phyloP scores from a whole-genome alignment of 37 sponge, comb jelly and placozoan species.

The Ianthella basta region DNA sequence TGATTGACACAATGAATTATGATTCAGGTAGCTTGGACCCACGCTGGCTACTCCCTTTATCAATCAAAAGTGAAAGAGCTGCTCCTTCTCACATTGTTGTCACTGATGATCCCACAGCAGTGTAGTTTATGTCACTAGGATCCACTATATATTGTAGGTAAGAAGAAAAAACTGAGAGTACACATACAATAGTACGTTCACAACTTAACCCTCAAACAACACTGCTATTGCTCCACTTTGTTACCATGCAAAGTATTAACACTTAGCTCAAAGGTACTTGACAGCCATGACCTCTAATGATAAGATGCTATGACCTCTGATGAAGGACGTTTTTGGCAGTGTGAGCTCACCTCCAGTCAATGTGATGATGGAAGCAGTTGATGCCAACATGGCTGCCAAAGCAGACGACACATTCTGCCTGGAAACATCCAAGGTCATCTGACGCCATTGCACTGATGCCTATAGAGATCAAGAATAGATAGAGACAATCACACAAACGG shows the following conservation, averaged over 20 bases:
- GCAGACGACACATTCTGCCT: slow-evolving; percentile 92
- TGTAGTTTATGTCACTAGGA: slow-evolving; percentile 90
- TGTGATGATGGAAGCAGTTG: slow-evolving; percentile 83
- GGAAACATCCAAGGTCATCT: slow-evolving; percentile 86
- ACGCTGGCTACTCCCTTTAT: too few species aligned
- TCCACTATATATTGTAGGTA: slow-evolving; percentile 47
- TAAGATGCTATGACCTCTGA: too few species aligned
- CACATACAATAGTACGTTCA: background rate
- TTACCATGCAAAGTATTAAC: too few species aligned
- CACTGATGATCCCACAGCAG: slow-evolving; percentile 90
- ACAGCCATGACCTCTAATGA: too few species aligned
- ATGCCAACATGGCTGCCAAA: slow-evolving; percentile 90
- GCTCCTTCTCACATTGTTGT: slow-evolving; percentile 87
- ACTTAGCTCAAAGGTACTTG: too few species aligned
- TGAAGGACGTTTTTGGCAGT: too few species aligned
- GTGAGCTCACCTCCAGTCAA: slow-evolving; percentile 65
- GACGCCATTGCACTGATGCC: slow-evolving; percentile 86
- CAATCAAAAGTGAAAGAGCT: too few species aligned
- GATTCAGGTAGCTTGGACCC: too few species aligned
- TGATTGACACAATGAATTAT: too few species aligned
- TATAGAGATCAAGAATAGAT: background rate
- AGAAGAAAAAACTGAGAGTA: too few species aligned
- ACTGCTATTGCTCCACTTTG: too few species aligned
- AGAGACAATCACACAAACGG: background rate
- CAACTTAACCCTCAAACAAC: background rate